Evolutionary conservation across 2,888 invertebrate species (phyloP), one percentile per base, ranked within the genome.

Genomic region (Zootermopsis nevadensis): DNA sequence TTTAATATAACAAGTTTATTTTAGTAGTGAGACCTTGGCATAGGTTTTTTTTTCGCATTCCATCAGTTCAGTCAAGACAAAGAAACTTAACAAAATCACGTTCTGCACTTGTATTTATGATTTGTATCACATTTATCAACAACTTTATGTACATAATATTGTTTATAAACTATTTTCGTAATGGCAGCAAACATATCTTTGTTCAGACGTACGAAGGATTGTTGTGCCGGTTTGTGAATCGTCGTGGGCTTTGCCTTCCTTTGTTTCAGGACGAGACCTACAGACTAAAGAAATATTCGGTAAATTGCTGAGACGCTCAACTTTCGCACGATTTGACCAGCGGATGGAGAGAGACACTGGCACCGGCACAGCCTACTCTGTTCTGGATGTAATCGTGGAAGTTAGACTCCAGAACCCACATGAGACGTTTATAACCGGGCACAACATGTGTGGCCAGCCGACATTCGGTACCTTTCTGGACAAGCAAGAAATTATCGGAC

Each of bases 331-430:
- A 90, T 83, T 91, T 91, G 82, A 92, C 90, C 80, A 93, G 89
- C 0, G 93, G 93, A 90, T 93, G 93, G 79, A 94, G 89, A 48
- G 91, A 89, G 84, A 93, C 91, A 53, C 92, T 92, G 38, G 93
- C 91, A n/a, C 93, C 93, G 84, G 92, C 89, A 87, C 93, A 93
- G 74, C 93, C 93, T 60, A 92, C 91, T 53, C 91, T 91, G 85
- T 92, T 91, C 7, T 91, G 88, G 85, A 93, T 91, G 87, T 91
- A 94, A 88, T 94, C 93, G 81, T 92, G 92, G 90, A 94, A 93
- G 88, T 94, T 94, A 86, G 93, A 93, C 87, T 93, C 94, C 85
- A 94, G 88, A 22, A 91, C 91, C 93, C 94, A 93, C 91, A 93
- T 92, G 77, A 91, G 90, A 42, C 90, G 60, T 87, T 91, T 92